phyloP scores from a whole-genome alignment of 2,113 vertebrate species.

The Lasiurus borealis region DNA sequence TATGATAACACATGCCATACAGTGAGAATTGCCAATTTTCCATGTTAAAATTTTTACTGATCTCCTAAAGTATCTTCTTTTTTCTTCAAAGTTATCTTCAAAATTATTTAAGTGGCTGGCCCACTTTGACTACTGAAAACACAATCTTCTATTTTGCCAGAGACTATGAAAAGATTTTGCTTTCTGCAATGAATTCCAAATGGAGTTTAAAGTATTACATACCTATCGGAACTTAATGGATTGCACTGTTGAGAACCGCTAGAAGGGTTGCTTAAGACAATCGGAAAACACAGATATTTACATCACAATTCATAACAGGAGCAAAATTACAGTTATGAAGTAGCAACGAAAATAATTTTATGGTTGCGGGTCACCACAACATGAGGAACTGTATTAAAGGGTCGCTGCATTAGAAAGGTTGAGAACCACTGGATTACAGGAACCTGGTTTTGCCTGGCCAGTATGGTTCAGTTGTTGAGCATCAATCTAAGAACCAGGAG shows the following conservation, averaged over 20 bases:
- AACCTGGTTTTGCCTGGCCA: too few relatives aligned
- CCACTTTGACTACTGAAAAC: not conserved
- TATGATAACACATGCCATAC: not conserved
- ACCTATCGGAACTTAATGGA: not conserved
- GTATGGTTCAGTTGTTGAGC: too few relatives aligned
- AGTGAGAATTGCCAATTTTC: not conserved
- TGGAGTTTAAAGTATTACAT: constrained; percentile 2
- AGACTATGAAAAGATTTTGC: not conserved
- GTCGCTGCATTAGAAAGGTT: too few relatives aligned
- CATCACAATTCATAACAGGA: too few relatives aligned
- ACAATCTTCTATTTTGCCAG: not conserved
- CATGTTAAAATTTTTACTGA: not conserved
- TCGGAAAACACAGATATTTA: too few relatives aligned
- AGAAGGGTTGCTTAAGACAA: too few relatives aligned
- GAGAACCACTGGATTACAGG: not conserved
- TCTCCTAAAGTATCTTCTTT: not conserved
- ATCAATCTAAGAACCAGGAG: too few relatives aligned
- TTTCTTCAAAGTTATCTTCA: not conserved
- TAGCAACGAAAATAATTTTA: too few relatives aligned
- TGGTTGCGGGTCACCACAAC: too few relatives aligned
- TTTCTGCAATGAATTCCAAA: not conserved
- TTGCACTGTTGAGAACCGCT: not conserved
- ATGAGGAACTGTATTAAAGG: too few relatives aligned
- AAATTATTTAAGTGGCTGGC: not conserved
- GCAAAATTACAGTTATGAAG: too few relatives aligned